phyloP scores from a whole-genome alignment of 2,797 vertebrate genomes.

The Clarias laeviceps region DNA sequence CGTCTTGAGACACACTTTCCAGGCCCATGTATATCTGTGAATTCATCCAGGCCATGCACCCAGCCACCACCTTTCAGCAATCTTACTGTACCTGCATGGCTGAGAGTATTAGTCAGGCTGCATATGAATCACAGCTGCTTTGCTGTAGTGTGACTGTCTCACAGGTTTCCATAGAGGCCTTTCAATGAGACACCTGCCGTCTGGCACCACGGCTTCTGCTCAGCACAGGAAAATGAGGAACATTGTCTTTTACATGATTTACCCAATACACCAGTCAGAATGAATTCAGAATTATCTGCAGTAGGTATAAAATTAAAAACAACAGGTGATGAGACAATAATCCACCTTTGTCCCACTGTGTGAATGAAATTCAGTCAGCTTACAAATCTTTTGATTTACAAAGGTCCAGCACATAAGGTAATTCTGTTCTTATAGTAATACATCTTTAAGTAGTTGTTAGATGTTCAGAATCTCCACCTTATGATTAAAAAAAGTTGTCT shows the following conservation, averaged over 20 bases:
- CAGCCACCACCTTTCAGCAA: background rate
- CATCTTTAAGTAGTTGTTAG: slow-evolving; percentile 23
- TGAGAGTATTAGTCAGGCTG: slow-evolving; percentile 24
- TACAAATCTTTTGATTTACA: background rate
- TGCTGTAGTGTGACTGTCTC: slow-evolving; percentile 19
- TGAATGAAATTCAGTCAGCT: slow-evolving; percentile 25
- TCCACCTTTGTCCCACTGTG: background rate
- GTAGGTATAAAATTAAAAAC: background rate
- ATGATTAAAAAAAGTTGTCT: background rate
- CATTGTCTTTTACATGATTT: slow-evolving; percentile 8
- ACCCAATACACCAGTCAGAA: slow-evolving; percentile 8
- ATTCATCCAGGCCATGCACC: background rate
- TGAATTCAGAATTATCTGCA: background rate
- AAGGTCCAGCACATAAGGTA: background rate
- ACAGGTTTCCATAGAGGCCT: slow-evolving; percentile 15
- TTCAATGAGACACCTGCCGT: slow-evolving; percentile 34
- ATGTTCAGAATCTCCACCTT: slow-evolving; percentile 1
- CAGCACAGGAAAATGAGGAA: slow-evolving; percentile 27
- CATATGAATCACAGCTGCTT: slow-evolving; percentile 34
- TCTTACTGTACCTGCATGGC: slow-evolving; percentile 23
- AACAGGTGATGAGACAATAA: background rate
- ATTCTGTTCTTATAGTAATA: slow-evolving; percentile 28
- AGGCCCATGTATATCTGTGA: background rate
- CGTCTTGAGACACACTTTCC: background rate
- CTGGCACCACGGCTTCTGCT: slow-evolving; percentile 16